A percentile compares a stretch with the other conserved stretches of the same genome.
Evolutionary conservation across 2,797 vertebrate species (phyloP).

Genomic region (Scleropages formosus): DNA sequence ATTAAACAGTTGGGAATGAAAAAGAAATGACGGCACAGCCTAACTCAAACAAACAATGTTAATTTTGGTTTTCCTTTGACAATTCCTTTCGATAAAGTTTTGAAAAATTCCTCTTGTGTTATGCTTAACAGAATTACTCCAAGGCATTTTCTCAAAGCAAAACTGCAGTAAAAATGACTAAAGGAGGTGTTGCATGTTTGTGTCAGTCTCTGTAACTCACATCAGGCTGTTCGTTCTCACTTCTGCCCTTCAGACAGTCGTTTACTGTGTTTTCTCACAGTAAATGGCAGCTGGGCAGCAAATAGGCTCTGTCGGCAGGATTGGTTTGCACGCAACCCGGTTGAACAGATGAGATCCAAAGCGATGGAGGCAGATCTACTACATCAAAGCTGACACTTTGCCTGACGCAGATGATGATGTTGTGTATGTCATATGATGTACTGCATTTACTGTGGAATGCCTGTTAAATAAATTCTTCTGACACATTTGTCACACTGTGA

Average conservation of each 20-base stretch:
- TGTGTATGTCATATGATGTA: neutral
- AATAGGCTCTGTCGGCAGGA: neutral
- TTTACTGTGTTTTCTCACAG: conserved; percentile 8
- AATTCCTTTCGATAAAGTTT: too few species aligned
- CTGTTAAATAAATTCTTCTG: conserved; percentile 5
- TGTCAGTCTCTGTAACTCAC: neutral
- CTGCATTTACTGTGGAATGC: neutral
- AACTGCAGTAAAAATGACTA: too few species aligned
- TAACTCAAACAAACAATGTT: too few species aligned
- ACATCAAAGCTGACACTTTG: neutral
- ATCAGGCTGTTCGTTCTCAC: neutral
- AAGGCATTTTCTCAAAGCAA: too few species aligned
- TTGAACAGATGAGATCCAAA: neutral
- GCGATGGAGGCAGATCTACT: neutral
- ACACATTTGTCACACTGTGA: conserved; percentile 5
- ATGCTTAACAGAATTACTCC: too few species aligned
- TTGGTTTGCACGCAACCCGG: neutral
- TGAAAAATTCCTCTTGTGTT: too few species aligned
- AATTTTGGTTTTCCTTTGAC: too few species aligned
- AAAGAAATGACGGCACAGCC: too few species aligned
- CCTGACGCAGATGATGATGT: neutral
- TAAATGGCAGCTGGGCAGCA: neutral
- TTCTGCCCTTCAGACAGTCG: neutral
- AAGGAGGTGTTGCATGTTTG: too few species aligned
- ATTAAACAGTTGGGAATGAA: too few species aligned